Base-by-base conservation (phyloP, 2,113 vertebrate genomes). In the Lamprologus lemairii region DNA sequence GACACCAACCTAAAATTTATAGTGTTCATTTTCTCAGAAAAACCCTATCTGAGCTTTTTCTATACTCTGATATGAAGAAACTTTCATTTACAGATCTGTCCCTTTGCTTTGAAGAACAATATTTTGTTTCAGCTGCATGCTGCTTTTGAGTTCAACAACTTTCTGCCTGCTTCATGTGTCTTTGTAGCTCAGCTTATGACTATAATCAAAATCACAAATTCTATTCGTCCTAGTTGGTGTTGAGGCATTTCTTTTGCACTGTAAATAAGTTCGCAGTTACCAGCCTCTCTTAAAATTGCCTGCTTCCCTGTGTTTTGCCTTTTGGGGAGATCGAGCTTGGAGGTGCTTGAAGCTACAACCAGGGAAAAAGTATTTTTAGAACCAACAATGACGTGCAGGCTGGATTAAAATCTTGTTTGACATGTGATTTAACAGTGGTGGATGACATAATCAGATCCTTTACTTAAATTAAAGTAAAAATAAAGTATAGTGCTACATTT, bases 171-270 rank as follows among this genome's bases (percentile, higher is more conserved):
- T 6, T 68, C 63, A 14, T 19, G 19, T 68, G 35, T 37, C 35
- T 68, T 68, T 40, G 35, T 68, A 23, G 12, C 35, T 40, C 63
- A 21, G 4, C 12, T 68, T n/a, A n/a, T 40, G 63, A 21, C 63
- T 68, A n/a, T 37, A 40, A 68, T 37, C 0, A 1, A 65, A 37
- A 65, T 65, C 3, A 37, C 7, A 65, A 65, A 65, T 65, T 65
- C 1, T 65, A 21, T 21, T 65, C 0, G 0, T 65, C 19, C 7
- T 40, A 21, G 19, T 40, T 21, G n/a, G 35, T 68, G 3, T 13
- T 8, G 7, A 23, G 35, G n/a, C 35, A 13, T 40, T 40, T 40
- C 35, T 68, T 40, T 40, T 68, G 35, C 63, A 40, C 19, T 40
- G 33, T 23, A 68, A 68, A 40, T 40, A 23, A 40, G 63, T 40